These are phyloP conservation scores for Spatula versicolor DNA, from an alignment of 2,797 vertebrate species.

Conservation along the genomic window DNA sequence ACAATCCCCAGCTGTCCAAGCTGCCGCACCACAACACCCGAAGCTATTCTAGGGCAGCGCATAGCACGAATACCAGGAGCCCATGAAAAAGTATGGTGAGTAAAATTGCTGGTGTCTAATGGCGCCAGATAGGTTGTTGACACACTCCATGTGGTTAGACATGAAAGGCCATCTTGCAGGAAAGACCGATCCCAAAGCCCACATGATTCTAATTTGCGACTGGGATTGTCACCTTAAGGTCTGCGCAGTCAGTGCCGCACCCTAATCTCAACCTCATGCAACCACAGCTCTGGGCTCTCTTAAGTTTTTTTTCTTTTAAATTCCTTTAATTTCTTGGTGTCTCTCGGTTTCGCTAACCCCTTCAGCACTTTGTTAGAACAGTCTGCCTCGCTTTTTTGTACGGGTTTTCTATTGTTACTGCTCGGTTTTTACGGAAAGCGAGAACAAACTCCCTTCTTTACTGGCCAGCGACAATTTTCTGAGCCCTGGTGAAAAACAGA, in stretches of 20 bases:
- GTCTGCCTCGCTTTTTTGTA: background rate
- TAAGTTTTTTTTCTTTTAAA: background rate
- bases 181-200: conserved; percentile 32
- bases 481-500: background rate
- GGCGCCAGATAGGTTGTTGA: conserved; percentile 66
- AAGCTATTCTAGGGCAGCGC: conserved; percentile 60
- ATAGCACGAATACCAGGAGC: conserved; percentile 66
- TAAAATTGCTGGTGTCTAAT: conserved; percentile 34
- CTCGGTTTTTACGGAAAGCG: background rate
- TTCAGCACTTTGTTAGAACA: background rate
- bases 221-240: conserved; percentile 44
- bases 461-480: background rate
- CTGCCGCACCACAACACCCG: background rate
- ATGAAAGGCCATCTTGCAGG: conserved; percentile 65
- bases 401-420: accelerated
- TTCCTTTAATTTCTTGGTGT: conserved; percentile 1
- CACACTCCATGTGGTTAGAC: conserved; percentile 66
- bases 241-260: background rate
- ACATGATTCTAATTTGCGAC: conserved; percentile 42
- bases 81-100: conserved; percentile 45
- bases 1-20: conserved; percentile 53
- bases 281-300: background rate
- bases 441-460: background rate
- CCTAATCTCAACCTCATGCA: background rate
- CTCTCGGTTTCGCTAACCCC: background rate